phyloP scores from a whole-genome alignment of 2,113 vertebrate species.

The Amphilophus citrinellus region DNA sequence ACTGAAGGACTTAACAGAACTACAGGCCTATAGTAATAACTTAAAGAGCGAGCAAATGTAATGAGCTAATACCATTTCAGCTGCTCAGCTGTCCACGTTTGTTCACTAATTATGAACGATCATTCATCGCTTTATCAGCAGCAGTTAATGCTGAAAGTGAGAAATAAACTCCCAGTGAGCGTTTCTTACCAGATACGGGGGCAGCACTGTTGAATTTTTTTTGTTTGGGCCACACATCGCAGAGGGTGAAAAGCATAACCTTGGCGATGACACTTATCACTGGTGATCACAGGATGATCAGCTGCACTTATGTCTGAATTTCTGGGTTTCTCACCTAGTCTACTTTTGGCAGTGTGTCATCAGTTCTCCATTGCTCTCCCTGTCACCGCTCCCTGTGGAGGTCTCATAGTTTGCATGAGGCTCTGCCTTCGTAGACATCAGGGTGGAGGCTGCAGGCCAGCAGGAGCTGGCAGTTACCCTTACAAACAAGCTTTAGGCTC shows the following conservation, averaged over 20 bases:
- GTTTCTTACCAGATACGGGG: background rate
- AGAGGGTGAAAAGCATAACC: background rate
- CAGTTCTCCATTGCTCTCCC: background rate
- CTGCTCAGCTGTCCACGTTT: background rate
- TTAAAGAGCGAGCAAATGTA: background rate
- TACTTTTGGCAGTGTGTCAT: background rate
- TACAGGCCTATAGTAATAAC: background rate
- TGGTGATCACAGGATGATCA: background rate
- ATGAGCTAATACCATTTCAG: background rate
- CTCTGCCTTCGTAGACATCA: background rate
- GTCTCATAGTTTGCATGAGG: background rate
- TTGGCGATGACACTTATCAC: background rate
- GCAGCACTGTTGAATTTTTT: background rate
- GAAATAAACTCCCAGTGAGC: no score
- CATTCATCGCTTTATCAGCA: background rate
- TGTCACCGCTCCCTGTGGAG: background rate
- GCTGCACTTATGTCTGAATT: background rate
- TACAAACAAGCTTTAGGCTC: background rate
- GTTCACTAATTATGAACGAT: background rate
- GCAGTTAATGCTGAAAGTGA: no score
- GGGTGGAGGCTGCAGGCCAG: background rate
- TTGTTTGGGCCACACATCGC: background rate
- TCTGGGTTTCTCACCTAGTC: background rate
- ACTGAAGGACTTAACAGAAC: background rate
- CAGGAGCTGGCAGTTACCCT: background rate